Conservation (phyloP, 2,113 vertebrate species). For the Formicarius rufipectus region DNA sequence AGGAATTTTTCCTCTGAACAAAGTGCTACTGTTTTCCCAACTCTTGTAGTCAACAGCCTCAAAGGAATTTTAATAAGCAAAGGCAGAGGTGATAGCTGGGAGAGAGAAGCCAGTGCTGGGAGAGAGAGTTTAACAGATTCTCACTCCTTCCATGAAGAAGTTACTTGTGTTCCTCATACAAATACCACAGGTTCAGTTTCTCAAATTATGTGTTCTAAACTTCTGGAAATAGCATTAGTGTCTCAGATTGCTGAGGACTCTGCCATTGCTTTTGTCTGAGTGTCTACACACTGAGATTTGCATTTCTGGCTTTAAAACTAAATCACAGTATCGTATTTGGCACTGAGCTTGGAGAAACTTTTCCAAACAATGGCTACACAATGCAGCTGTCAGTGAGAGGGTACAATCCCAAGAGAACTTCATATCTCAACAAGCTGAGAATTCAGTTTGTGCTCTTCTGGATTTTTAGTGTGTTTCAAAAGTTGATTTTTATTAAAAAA, state of each 20-base stretch:
- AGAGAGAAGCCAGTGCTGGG: not conserved
- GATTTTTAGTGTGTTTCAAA: not conserved
- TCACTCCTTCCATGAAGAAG: not conserved
- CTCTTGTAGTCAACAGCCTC: not conserved
- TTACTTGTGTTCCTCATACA: not conserved
- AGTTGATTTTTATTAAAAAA: not conserved
- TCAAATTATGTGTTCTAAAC: not conserved
- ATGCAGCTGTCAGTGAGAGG: not conserved
- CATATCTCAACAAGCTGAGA: not conserved
- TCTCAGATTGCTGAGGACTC: not conserved
- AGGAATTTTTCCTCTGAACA: not conserved
- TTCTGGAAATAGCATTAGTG: not conserved
- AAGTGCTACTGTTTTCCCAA: not conserved
- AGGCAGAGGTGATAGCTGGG: not conserved
- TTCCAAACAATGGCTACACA: not conserved
- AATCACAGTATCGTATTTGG: not conserved
- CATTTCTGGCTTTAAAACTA: conserved; percentile 10
- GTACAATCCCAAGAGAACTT: not conserved
- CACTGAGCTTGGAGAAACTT: not conserved
- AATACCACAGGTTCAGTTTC: not conserved
- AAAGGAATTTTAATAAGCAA: not conserved
- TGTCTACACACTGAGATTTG: not conserved
- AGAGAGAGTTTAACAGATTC: not conserved
- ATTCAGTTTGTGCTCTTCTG: not conserved
- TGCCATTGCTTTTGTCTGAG: not conserved